phyloP scores from a whole-genome alignment of 2,888 invertebrate genomes.

The Aleiodes alternator region DNA sequence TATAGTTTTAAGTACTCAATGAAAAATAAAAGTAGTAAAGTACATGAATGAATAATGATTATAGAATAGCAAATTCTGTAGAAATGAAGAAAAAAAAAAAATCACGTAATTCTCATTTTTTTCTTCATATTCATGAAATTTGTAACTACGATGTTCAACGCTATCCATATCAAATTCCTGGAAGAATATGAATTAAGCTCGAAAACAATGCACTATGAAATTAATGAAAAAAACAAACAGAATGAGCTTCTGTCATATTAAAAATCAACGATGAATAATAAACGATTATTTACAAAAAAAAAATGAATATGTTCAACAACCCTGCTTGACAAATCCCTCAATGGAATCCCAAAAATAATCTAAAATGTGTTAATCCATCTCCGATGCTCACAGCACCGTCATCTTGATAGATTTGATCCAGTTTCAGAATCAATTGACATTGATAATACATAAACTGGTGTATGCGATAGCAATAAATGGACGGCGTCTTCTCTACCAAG shows the following conservation, averaged over 20 bases:
- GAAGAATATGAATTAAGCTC: constrained; percentile 18
- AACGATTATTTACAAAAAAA: constrained; percentile 13
- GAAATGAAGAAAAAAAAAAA: too few relatives aligned
- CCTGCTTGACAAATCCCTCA: constrained; percentile 48
- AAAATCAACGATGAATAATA: constrained; percentile 9
- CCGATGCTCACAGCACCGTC: constrained; percentile 69
- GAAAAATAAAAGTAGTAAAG: neutral
- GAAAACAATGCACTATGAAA: neutral
- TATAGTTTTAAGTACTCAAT: neutral
- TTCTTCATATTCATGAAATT: too few relatives aligned
- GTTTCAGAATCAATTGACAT: constrained; percentile 70
- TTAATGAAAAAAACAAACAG: constrained; percentile 1
- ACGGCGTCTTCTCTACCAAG: constrained; percentile 72
- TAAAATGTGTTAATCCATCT: constrained; percentile 68
- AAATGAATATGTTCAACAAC: constrained; percentile 23
- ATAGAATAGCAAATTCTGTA: too few relatives aligned
- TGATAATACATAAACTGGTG: constrained; percentile 68
- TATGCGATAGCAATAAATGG: constrained; percentile 69
- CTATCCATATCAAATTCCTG: too few relatives aligned
- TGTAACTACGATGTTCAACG: too few relatives aligned
- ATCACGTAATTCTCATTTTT: too few relatives aligned
- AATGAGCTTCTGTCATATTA: neutral
- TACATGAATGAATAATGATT: neutral
- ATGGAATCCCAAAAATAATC: constrained; percentile 38
- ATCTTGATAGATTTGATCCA: constrained; percentile 74